phyloP scores from a whole-genome alignment of 2,113 vertebrate genomes.

The Narcine bancroftii region DNA sequence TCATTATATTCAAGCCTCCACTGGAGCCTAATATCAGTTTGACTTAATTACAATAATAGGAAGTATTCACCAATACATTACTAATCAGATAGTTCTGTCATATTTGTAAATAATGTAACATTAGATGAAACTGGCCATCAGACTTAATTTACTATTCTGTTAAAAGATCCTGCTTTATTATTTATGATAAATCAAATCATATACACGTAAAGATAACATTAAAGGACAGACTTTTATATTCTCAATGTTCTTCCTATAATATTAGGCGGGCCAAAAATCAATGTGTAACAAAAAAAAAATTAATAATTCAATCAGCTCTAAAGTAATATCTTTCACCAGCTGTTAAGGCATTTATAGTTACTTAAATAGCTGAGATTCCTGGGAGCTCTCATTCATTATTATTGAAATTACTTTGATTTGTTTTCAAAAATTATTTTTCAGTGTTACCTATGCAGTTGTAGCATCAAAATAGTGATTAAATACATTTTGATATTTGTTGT shows the following conservation, averaged over 20 bases:
- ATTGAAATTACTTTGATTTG: neutral
- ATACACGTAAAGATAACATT: neutral
- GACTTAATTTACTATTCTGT: neutral
- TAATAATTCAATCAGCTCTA: neutral
- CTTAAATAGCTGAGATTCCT: no score
- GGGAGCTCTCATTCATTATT: neutral
- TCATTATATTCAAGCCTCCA: neutral
- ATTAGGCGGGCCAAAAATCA: neutral
- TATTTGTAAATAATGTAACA: neutral
- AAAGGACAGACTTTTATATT: neutral
- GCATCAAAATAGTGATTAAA: no score
- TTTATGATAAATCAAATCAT: neutral
- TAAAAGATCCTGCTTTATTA: neutral
- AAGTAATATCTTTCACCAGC: neutral
- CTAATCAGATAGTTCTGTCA: neutral
- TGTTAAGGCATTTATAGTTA: neutral
- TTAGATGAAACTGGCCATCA: neutral
- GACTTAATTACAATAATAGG: neutral
- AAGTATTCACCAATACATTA: neutral
- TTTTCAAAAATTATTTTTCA: neutral
- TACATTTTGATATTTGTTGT: no score
- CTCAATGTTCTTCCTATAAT: neutral
- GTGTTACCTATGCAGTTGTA: no score
- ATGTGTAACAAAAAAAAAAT: neutral
- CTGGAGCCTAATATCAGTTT: neutral